phyloP scores from a whole-genome alignment of 2,797 vertebrate genomes.

The Poecilia velifera region DNA sequence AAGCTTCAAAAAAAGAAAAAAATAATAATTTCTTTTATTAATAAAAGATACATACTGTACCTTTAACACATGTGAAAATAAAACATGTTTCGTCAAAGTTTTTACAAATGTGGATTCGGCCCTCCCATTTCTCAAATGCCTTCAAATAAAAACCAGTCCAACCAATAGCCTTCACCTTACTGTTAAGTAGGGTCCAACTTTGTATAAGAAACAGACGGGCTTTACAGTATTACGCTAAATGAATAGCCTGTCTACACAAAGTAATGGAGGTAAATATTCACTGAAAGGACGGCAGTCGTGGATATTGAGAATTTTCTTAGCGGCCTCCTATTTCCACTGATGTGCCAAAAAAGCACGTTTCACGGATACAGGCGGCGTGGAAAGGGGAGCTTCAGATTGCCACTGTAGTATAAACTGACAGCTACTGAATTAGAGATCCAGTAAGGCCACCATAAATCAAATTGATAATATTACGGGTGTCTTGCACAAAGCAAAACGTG shows the following conservation, averaged over 20 bases:
- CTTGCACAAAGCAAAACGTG: conserved; percentile 48
- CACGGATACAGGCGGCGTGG: conserved; percentile 45
- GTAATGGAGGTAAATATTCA: neutral
- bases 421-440: conserved; percentile 46
- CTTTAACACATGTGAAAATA: neutral
- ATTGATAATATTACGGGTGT: conserved; percentile 59
- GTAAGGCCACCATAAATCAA: conserved; percentile 58
- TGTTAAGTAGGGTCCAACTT: neutral
- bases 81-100: neutral
- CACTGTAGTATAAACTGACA: conserved; percentile 49
- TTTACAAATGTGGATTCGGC: neutral
- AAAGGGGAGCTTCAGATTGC: conserved; percentile 25
- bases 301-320: conserved; percentile 8
- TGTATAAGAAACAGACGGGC: neutral
- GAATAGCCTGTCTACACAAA: neutral
- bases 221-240: neutral
- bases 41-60: too few relatives aligned
- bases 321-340: conserved; percentile 37
- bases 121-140: neutral
- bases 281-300: neutral
- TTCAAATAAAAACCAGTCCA: neutral
- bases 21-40: too few relatives aligned
- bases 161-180: neutral
- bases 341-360: conserved; percentile 46
- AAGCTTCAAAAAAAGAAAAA: neutral